phyloP scores from a whole-genome alignment of 1,140 invertebrate species.

The Maniola jurtina region DNA sequence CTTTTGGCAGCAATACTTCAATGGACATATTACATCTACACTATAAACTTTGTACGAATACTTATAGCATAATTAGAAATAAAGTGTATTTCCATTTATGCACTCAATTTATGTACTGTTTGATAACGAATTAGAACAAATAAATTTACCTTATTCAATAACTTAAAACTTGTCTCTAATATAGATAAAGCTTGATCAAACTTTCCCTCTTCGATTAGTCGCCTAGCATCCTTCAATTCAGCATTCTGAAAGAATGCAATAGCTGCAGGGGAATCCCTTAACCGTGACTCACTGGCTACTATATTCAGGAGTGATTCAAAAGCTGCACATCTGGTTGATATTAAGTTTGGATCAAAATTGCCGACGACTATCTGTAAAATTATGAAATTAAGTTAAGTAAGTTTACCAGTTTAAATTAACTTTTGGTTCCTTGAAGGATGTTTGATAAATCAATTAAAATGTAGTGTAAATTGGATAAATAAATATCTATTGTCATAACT shows the following conservation, averaged over 20 bases:
- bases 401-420: too few species aligned
- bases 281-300: constrained; percentile 78
- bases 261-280: constrained; percentile 82
- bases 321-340: constrained; percentile 83
- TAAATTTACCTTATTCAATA: constrained; percentile 83
- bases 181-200: constrained; percentile 82
- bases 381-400: background rate
- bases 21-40: too few species aligned
- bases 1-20: too few species aligned
- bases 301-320: constrained; percentile 85
- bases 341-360: constrained; percentile 87
- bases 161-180: constrained; percentile 85
- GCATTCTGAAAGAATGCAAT: constrained; percentile 84
- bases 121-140: constrained; percentile 6
- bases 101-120: too few species aligned
- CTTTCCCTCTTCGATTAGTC: constrained; percentile 80
- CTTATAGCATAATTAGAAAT: too few species aligned
- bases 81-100: too few species aligned
- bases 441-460: too few species aligned
- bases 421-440: too few species aligned
- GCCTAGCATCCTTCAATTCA: constrained; percentile 82
- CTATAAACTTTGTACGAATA: too few species aligned
- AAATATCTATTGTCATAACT: background rate
- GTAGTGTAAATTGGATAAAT: background rate
- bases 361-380: constrained; percentile 81